These are phyloP conservation scores for Hesperia comma DNA, from an alignment of 2,888 invertebrate species.

Conservation along the genomic window DNA sequence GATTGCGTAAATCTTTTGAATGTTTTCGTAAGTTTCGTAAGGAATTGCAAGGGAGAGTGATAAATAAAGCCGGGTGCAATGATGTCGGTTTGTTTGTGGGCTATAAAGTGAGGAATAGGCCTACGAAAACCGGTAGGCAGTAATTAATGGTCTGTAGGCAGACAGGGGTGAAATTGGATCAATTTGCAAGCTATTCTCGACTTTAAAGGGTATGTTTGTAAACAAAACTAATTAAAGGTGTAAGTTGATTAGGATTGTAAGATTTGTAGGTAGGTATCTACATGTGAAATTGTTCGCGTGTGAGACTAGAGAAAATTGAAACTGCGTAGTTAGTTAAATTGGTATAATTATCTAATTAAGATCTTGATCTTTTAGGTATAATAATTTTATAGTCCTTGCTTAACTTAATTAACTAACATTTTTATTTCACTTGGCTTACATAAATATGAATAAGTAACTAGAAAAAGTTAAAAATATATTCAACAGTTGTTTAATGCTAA, in stretches of 20 bases:
- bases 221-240: constrained; percentile 54
- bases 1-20: constrained; percentile 36
- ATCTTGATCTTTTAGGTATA: too few relatives aligned
- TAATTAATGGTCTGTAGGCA: constrained; percentile 77
- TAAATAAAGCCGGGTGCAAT: constrained; percentile 74
- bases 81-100: constrained; percentile 80
- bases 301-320: neutral
- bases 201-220: constrained; percentile 58
- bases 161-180: constrained; percentile 77
- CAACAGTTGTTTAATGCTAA: too few relatives aligned
- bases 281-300: neutral
- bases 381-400: too few relatives aligned
- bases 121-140: constrained; percentile 63
- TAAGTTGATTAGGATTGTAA: constrained; percentile 57
- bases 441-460: too few relatives aligned
- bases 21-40: constrained; percentile 31
- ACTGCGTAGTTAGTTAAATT: neutral
- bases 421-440: too few relatives aligned
- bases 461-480: neutral
- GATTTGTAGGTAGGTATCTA: neutral
- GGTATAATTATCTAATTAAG: too few relatives aligned
- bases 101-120: constrained; percentile 70
- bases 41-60: constrained; percentile 60
- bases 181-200: constrained; percentile 74
- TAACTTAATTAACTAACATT: too few relatives aligned